phyloP scores from a whole-genome alignment of 2,888 invertebrate species.

The Phymatocera aterrima region DNA sequence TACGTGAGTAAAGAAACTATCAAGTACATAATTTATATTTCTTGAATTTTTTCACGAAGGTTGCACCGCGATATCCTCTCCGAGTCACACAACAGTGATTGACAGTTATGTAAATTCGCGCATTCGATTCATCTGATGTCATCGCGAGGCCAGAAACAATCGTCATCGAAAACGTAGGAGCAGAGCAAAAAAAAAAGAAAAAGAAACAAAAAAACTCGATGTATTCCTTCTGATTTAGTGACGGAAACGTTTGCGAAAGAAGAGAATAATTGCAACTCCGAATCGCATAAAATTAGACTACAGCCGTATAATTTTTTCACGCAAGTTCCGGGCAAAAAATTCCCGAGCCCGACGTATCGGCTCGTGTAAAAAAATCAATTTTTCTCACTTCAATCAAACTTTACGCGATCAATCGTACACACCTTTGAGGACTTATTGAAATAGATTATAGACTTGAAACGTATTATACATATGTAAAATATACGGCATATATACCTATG shows the following conservation, averaged over 20 bases:
- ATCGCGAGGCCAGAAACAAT: no score
- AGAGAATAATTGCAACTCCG: no score
- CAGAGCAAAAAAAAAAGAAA: neutral
- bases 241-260: no score
- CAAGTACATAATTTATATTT: neutral
- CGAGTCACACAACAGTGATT: neutral
- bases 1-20: conserved; percentile 33
- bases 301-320: neutral
- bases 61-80: neutral
- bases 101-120: neutral
- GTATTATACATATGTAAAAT: neutral
- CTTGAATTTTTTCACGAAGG: neutral
- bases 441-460: neutral
- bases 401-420: conserved; percentile 4
- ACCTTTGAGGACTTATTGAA: neutral
- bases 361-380: conserved; percentile 27
- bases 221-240: no score
- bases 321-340: neutral
- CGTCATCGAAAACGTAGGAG: neutral
- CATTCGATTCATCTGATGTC: no score
- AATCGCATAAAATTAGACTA: no score
- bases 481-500: conserved; percentile 11
- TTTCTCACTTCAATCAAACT: conserved; percentile 36
- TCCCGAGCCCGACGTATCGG: neutral
- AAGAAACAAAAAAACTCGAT: no score